Conservation (phyloP, 2,797 vertebrate species). For the Cryptoblepharus egeriae region DNA sequence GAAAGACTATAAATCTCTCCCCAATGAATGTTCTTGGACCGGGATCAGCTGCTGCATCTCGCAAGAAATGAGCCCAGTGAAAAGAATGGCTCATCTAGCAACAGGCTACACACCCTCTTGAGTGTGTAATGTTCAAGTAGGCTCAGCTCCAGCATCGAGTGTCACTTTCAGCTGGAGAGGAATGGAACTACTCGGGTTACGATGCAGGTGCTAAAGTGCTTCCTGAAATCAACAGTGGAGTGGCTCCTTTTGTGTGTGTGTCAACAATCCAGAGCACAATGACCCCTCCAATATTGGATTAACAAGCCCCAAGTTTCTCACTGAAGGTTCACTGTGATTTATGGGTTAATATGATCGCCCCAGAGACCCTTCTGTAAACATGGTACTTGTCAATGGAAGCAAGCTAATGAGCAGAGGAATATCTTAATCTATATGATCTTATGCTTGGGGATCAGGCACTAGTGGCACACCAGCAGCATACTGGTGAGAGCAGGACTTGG, state of each 20-base stretch:
- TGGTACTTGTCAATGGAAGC: not conserved
- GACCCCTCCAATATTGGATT: not conserved
- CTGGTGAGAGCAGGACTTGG: not conserved
- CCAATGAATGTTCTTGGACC: not conserved
- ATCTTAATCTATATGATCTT: not conserved
- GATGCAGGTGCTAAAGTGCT: constrained; percentile 16
- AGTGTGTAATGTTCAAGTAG: constrained; percentile 14
- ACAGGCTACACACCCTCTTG: not conserved
- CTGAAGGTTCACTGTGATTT: not conserved
- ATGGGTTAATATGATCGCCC: not conserved
- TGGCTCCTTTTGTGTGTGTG: not conserved
- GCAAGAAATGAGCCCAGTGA: not conserved
- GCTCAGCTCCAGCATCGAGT: not conserved
- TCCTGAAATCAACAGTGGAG: not conserved
- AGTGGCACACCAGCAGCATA: not conserved
- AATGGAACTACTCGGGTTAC: not conserved
- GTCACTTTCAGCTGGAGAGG: not conserved
- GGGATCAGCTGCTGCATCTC: not conserved
- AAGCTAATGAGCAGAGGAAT: not conserved
- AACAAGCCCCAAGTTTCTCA: not conserved
- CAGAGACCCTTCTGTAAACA: constrained; percentile 1
- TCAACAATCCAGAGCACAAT: not conserved
- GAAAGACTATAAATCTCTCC: no score
- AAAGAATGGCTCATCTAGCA: constrained; percentile 9
- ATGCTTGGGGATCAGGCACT: not conserved